Evolutionary conservation across 35 echinoderm and acorn worm genomes (phyloP).

Genomic region (Strongylocentrotus purpuratus): DNA sequence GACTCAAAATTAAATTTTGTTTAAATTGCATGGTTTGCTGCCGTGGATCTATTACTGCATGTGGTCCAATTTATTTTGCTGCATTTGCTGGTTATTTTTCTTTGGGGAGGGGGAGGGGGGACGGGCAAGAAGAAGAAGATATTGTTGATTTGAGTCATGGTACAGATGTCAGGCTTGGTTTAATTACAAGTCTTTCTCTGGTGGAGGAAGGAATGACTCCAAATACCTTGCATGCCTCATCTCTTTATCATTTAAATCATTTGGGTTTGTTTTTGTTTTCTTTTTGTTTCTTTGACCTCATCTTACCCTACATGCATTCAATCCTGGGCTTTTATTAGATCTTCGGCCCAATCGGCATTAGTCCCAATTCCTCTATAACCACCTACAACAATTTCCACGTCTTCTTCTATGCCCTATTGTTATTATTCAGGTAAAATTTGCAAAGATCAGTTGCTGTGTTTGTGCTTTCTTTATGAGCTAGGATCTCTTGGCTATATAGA

Average conservation of each 20-base stretch:
- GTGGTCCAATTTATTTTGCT: neutral
- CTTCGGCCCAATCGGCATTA: constrained; percentile 80
- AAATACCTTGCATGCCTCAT: constrained; percentile 25
- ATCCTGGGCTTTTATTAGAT: constrained; percentile 56
- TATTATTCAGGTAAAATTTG: constrained; percentile 89
- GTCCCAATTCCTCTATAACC: constrained; percentile 68
- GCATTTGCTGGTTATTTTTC: neutral
- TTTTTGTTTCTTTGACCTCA: constrained; percentile 17
- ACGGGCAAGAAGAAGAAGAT: neutral
- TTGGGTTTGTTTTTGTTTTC: constrained; percentile 32
- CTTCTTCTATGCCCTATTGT: constrained; percentile 76
- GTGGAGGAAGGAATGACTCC: neutral
- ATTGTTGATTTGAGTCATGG: neutral
- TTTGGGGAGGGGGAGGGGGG: neutral
- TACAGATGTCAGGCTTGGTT: neutral
- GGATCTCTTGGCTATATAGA: neutral
- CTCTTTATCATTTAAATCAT: constrained; percentile 43
- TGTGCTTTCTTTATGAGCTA: neutral
- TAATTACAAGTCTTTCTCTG: neutral
- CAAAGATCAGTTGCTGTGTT: neutral
- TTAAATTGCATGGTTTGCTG: neutral
- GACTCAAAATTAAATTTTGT: neutral
- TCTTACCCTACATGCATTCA: constrained; percentile 42
- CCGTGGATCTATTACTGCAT: neutral
- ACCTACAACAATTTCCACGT: constrained; percentile 86